phyloP scores from a whole-genome alignment of 37 sponge, comb jelly and placozoan species.

The Diacarnus erythraeanus region DNA sequence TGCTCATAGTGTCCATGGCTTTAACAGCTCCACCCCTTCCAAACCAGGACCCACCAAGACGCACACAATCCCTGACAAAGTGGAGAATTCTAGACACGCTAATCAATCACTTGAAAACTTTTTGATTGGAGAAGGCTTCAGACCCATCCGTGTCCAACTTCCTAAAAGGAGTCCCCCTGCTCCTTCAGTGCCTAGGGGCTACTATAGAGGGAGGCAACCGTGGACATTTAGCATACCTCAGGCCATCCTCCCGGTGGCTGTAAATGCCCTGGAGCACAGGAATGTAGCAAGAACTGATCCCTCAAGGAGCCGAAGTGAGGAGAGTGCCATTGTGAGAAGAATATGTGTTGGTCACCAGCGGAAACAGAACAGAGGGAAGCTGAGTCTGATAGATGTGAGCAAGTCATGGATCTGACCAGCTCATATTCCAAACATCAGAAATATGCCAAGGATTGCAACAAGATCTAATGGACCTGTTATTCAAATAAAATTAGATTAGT shows the following conservation, averaged over 20 bases:
- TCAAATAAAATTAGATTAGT: too few relatives aligned
- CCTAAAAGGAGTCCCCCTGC: conserved; percentile 7
- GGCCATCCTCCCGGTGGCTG: conserved; percentile 10
- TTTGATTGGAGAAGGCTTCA: conserved; percentile 39
- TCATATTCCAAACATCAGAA: too few relatives aligned
- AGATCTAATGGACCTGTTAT: too few relatives aligned
- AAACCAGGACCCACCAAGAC: not conserved
- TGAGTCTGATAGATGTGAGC: too few relatives aligned
- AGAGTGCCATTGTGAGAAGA: not conserved
- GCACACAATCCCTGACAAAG: too few relatives aligned
- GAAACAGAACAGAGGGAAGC: not conserved
- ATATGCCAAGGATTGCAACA: too few relatives aligned
- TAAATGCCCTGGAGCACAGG: conserved; percentile 27
- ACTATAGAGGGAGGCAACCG: conserved; percentile 1
- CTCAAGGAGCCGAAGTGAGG: not conserved
- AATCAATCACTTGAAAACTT: conserved; percentile 8
- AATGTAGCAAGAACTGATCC: too few relatives aligned
- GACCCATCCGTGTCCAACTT: conserved; percentile 8
- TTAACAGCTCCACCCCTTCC: not conserved
- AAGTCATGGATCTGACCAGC: too few relatives aligned
- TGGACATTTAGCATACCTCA: conserved; percentile 20
- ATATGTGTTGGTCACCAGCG: not conserved
- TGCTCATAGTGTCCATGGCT: not conserved
- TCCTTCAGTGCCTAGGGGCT: not conserved
- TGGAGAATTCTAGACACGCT: not conserved